Base-by-base conservation (phyloP, 2,888 invertebrate species). In the Chydorus sphaericus region DNA sequence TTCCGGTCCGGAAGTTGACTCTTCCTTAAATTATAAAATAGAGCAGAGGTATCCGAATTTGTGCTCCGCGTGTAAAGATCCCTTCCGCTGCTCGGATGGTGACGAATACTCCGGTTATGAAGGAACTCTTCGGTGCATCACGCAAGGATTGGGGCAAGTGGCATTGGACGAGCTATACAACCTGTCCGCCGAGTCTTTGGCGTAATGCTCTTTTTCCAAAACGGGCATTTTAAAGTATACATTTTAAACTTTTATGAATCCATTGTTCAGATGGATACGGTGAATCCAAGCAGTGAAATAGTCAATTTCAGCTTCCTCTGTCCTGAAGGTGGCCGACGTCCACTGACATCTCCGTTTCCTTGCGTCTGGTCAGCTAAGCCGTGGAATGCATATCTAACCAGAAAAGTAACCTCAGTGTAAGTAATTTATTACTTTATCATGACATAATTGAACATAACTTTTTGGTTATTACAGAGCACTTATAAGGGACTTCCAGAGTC, bases 101-200 rank as follows among this genome's bases (percentile, higher is more conserved):
- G 92, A 92, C 67, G 79, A 78, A 53, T 88, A 77, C 70, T 85
- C 88, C 18, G 90, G 91, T 2, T 89, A 90, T 67, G 84, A 85
- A 60, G 92, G 92, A 0, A 87, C 90, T 0, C 72, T 91, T 48
- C 74, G 82, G 28, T 92, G 92, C 68, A 71, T 92, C 58, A 81
- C 82, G 1, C 81, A 83, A 62, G 83, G 85, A 61, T 81, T 80
- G 2, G 91, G 90, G 0, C 81, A 91, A 63, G 81, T 92, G 3
- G 91, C 90, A 14, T n/a, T 89, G 86, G 73, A 86, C 85, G 14
- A 88, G 87, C 68, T 82, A 85, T 59, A 83, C 84, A 63, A 86
- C 75, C 63, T n/a, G 84, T 87, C 37, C 76, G 80, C 65, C 80
- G 83, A 67, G 85, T 83, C 75, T 85, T 87, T 66, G 85, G 84